A percentile compares a stretch with the other conserved stretches of the same genome.
These are phyloP conservation scores for Drosophila paramelanica DNA, from an alignment of 2,888 invertebrate genomes.

Conservation along the genomic window DNA sequence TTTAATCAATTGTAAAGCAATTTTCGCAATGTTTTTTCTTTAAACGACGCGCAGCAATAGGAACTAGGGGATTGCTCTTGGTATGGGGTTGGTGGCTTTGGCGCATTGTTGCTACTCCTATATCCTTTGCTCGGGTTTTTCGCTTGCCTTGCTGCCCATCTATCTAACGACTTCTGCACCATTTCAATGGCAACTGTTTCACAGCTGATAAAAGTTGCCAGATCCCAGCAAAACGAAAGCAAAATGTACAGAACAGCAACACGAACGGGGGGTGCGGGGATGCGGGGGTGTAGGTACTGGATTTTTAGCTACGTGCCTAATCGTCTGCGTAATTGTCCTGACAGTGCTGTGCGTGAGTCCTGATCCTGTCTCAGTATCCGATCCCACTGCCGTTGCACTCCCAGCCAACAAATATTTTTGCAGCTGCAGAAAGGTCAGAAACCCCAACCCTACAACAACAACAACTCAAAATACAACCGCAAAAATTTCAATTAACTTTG, in stretches of 20 bases:
- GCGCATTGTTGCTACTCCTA: conserved; percentile 65
- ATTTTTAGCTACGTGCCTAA: conserved; percentile 73
- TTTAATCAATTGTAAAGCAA: conserved; percentile 82
- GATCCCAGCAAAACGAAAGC: conserved; percentile 49
- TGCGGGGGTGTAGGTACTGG: conserved; percentile 39
- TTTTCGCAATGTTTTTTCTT: conserved; percentile 81
- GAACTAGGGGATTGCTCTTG: conserved; percentile 6
- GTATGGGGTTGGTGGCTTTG: conserved; percentile 34
- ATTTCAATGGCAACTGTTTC: conserved; percentile 83
- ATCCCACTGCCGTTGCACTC: conserved; percentile 29
- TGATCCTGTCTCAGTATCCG: conserved; percentile 12
- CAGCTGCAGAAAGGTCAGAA: conserved; percentile 56
- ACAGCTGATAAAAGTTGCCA: conserved; percentile 83
- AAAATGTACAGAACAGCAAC: conserved; percentile 8
- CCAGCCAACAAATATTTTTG: conserved; percentile 39
- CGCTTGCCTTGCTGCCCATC: conserved; percentile 52
- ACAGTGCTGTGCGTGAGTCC: conserved; percentile 54
- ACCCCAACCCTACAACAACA: conserved; percentile 5
- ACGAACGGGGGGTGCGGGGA: background rate
- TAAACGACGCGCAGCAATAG: conserved; percentile 52
- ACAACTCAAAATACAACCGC: conserved; percentile 50
- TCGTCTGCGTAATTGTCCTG: conserved; percentile 84
- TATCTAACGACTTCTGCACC: conserved; percentile 74
- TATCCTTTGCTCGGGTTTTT: conserved; percentile 49
- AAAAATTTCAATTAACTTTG: conserved; percentile 75